Conservation (phyloP, 2,113 vertebrate genomes). For the Pycnonotus jocosus region DNA sequence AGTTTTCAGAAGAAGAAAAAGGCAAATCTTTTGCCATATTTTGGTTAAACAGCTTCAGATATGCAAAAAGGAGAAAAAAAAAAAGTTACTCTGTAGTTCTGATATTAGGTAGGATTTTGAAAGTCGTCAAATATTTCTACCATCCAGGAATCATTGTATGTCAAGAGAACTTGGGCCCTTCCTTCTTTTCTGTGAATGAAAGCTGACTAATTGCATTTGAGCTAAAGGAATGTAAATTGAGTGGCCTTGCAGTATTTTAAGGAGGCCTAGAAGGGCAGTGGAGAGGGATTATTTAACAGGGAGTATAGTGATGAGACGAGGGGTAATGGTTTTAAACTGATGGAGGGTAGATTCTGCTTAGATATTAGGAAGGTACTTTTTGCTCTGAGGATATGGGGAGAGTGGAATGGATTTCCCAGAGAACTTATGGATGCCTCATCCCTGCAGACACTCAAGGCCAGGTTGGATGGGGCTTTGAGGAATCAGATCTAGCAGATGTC, state of each 20-base stretch:
- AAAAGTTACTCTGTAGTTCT: not conserved
- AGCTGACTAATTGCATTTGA: not conserved
- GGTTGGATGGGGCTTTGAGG: not conserved
- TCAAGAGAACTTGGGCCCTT: not conserved
- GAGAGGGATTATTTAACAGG: not conserved
- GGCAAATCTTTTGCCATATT: not conserved
- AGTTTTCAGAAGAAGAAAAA: not conserved
- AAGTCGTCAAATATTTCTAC: not conserved
- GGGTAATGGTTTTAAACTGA: not conserved
- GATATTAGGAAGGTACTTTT: not conserved
- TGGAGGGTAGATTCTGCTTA: not conserved
- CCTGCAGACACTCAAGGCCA: not conserved
- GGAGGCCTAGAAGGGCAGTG: accelerated
- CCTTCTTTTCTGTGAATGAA: not conserved
- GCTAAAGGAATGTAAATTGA: not conserved
- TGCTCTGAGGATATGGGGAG: not conserved
- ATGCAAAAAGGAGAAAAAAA: not conserved
- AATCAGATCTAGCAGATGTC: not conserved
- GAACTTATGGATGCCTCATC: not conserved
- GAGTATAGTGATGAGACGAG: accelerated
- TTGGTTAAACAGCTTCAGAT: not conserved
- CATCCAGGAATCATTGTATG: not conserved
- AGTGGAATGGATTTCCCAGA: not conserved
- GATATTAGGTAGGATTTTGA: not conserved
- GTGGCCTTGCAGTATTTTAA: not conserved